These are phyloP conservation scores for Pelusios castaneus DNA, from an alignment of 2,113 vertebrate species.

Conservation along the genomic window DNA sequence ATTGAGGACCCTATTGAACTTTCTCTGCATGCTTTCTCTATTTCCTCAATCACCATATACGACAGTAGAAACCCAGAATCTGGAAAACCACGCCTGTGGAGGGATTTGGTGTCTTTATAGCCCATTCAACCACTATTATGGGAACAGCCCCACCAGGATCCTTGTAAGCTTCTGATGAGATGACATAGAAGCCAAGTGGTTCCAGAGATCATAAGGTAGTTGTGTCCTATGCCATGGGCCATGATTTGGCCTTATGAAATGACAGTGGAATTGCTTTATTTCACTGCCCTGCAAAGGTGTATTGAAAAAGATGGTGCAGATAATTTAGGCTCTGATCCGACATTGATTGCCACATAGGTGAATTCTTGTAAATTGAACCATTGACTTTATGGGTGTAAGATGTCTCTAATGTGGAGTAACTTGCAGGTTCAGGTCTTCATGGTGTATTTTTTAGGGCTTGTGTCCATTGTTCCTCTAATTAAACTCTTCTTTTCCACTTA, in stretches of 20 bases:
- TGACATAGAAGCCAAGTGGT: rapidly evolving
- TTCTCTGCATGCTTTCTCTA: neutral
- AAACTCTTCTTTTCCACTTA: neutral
- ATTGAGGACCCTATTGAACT: neutral
- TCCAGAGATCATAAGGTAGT: neutral
- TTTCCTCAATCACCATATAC: neutral
- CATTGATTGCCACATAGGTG: neutral
- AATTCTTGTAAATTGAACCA: neutral
- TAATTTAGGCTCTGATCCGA: neutral
- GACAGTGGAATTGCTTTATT: rapidly evolving
- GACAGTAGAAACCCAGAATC: neutral
- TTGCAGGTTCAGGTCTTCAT: neutral
- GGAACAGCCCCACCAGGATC: neutral
- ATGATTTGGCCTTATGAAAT: neutral
- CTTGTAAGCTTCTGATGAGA: neutral
- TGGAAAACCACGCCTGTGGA: neutral
- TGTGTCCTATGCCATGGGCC: neutral
- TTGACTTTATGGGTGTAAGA: neutral
- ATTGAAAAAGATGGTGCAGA: neutral
- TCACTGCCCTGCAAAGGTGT: neutral
- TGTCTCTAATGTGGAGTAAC: neutral
- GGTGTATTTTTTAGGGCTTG: neutral
- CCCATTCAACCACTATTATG: neutral
- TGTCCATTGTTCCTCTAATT: neutral
- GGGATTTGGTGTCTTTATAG: neutral